Evolutionary conservation across 2,888 invertebrate species (phyloP), one percentile per base, ranked within the genome.

Genomic region (Pollenia labialis): DNA sequence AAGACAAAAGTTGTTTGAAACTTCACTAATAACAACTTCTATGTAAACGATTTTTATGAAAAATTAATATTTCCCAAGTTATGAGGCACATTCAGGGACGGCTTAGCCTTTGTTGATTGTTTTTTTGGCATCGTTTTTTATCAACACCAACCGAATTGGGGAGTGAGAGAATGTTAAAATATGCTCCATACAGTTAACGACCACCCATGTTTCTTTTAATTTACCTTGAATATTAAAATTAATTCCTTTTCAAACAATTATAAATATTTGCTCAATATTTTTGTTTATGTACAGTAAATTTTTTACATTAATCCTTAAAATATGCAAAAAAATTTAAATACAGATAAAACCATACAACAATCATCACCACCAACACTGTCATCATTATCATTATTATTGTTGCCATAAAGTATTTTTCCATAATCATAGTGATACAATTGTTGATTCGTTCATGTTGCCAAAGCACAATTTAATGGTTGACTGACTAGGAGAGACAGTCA

Each of bases 401-500:
- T 71, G 44, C 16, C 60, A 62, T 42, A 44, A 79, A 69, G 69
- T 71, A n/a, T 14, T 71, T 77, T 79, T 71, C 60, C 50, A 60
- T 71, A 80, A 71, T 71, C 60, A 80, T 69, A n/a, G 60, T 62
- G 52, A 62, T 60, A 62, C 52, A n/a, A 52, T 71, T 80, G 69
- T 71, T 68, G 16, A 79, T 79, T 68, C 10, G 58, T 58, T 69
- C 18, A 69, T 52, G 50, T 50, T 14, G 52, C 42, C 18, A 69
- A 23, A 52, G 23, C 11, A 23, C 32, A 60, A 69, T 32, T 56
- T 52, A 16, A 80, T 62, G 52, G 60, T 60, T 62, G 60, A 44
- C 11, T 60, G 62, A 18, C 50, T 32, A 18, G n/a, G 32, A 40
- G 2, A 14, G 40, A n/a, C n/a, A 60, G n/a, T 12, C 14, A 60